Evolutionary conservation across 2,113 vertebrate species (phyloP), one percentile per base, ranked within the genome.

Genomic region (Aythya baeri): DNA sequence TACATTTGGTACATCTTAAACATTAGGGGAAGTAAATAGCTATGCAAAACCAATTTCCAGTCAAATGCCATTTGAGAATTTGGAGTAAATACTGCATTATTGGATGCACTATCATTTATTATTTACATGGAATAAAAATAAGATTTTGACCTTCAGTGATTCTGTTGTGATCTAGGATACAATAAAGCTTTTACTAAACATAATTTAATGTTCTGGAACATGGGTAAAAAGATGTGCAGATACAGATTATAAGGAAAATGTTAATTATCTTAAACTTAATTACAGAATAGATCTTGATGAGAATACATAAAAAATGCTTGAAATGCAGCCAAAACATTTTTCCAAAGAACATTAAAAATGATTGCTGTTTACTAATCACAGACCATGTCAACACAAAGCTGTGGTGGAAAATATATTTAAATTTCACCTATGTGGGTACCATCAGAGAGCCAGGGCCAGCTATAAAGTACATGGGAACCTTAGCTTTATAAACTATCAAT

Each of bases 181-280:
- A 88, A 27, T 62, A 54, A 88, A 96, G 88, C 84, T 74, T 55
- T 78, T 86, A 61, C 83, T 89, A 91, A 97, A 92, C 91, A 77
- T 93, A 96, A 97, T 97, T 97, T 97, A 98, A 94, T 97, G 95
- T 96, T 96, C 97, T 97, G 93, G 94, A 97, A 97, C 87, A 91
- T 83, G 94, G 79, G 49, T 82, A 46, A 95, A 96, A 95, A 97
- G 94, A 98, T 96, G 61, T 71, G 89, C 91, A 95, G 94, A 96
- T 95, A 92, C 91, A 82, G 83, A 93, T 92, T 97, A 92, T 94
- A 97, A 97, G 93, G 84, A 96, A 98, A 97, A 98, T 95, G 96
- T 96, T 98, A 97, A 98, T 98, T 97, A 97, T 96, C 96, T 95
- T 91, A 97, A 98, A 97, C 97, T 98, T 98, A 98, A 98, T 98